A percentile compares a stretch with the other conserved stretches of the same genome.
phyloP scores from a whole-genome alignment of 2,113 vertebrate species.

The Xerus inauris region DNA sequence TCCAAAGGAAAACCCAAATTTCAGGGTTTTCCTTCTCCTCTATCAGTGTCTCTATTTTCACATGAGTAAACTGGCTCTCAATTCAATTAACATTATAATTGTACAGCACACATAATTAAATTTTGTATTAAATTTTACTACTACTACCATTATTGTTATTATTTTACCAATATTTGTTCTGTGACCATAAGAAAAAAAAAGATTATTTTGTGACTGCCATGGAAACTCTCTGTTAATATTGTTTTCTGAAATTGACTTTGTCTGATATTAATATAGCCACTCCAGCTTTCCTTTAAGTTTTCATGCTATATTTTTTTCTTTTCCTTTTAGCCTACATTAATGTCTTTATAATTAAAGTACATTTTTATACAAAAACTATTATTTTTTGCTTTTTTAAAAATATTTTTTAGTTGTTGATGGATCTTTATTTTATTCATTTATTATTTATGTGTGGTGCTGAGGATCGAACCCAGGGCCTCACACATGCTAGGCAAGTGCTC shows the following conservation, averaged over 20 bases:
- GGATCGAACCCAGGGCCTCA: no score
- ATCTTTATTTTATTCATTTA: no score
- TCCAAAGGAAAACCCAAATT: background rate
- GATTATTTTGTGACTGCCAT: background rate
- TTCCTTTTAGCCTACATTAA: background rate
- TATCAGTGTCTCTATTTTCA: background rate
- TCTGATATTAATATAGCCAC: background rate
- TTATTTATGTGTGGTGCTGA: no score
- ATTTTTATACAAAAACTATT: background rate
- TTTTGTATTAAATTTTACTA: background rate
- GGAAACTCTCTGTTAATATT: background rate
- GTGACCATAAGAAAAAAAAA: background rate
- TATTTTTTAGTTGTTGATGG: no score
- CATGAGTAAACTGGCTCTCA: background rate
- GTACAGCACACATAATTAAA: constrained; percentile 8
- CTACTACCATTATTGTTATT: background rate
- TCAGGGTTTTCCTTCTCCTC: background rate
- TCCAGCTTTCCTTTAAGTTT: background rate
- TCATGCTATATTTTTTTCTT: background rate
- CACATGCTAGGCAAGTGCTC: no score
- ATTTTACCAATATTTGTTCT: constrained; percentile 10
- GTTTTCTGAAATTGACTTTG: background rate
- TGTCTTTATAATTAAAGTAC: background rate
- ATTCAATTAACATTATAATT: background rate
- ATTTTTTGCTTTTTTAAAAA: background rate